Evolutionary conservation across 1,140 invertebrate species (phyloP).

Genomic region (Oscheius sp.): DNA sequence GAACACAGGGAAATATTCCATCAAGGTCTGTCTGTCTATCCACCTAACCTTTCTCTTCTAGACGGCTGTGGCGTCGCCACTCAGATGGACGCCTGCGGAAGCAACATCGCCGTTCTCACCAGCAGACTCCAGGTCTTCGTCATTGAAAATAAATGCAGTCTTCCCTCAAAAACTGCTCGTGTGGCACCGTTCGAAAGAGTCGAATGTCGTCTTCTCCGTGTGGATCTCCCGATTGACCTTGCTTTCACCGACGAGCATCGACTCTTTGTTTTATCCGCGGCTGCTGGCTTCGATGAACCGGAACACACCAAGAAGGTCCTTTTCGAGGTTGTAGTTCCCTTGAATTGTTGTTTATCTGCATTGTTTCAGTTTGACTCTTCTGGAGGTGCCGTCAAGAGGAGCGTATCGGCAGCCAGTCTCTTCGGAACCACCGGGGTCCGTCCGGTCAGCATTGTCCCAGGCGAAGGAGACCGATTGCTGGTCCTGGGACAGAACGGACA

Average conservation of each 20-base stretch:
- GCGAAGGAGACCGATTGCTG: background rate
- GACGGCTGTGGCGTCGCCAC: constrained; percentile 23
- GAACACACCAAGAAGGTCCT: constrained; percentile 16
- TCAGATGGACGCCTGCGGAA: background rate
- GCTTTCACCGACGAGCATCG: background rate
- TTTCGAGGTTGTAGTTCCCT: constrained; percentile 2
- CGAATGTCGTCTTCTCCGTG: background rate
- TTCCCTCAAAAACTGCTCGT: background rate
- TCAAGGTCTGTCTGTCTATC: background rate
- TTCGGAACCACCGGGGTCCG: background rate
- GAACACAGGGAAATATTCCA: background rate
- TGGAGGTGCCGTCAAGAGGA: background rate
- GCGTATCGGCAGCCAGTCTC: background rate
- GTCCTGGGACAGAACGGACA: background rate
- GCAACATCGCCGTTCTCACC: constrained; percentile 5
- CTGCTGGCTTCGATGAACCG: background rate
- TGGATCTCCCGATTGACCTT: constrained; percentile 31
- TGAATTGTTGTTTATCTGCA: background rate
- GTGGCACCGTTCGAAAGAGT: background rate
- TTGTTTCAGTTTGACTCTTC: background rate
- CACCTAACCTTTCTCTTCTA: background rate
- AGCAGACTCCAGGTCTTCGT: constrained; percentile 3
- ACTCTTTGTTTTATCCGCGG: background rate
- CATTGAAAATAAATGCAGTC: background rate
- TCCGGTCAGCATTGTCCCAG: background rate